These are phyloP conservation scores for Agriopis marginaria DNA, from an alignment of 2,888 invertebrate genomes.

Conservation along the genomic window DNA sequence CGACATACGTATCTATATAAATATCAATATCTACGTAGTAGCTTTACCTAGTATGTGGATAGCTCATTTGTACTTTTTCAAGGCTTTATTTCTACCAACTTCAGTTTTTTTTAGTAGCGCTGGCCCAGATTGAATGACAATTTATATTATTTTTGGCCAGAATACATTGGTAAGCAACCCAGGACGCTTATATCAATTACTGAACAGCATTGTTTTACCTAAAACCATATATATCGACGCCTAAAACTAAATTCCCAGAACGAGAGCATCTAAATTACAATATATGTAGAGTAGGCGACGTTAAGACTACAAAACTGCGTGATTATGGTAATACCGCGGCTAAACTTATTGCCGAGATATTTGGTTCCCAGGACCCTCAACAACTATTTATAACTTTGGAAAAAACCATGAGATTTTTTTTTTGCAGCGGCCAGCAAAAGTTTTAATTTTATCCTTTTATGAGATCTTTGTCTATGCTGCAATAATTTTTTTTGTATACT, in stretches of 20 bases:
- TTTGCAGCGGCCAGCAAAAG: background rate
- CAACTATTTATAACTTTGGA: background rate
- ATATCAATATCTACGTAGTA: no score
- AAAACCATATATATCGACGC: no score
- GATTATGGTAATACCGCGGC: constrained; percentile 8
- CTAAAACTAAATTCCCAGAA: background rate
- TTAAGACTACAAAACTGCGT: constrained; percentile 1
- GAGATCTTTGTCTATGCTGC: no score
- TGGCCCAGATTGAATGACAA: no score
- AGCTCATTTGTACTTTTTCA: no score
- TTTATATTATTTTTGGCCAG: no score
- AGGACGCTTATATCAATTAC: background rate
- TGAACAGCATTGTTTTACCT: background rate
- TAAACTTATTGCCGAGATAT: constrained; percentile 6
- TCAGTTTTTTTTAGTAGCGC: no score
- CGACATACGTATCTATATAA: no score
- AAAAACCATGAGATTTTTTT: constrained; percentile 1
- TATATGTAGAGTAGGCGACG: constrained; percentile 1
- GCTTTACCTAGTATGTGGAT: no score
- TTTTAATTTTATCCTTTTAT: no score
- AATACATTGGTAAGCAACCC: background rate
- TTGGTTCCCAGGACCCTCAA: constrained; percentile 7
- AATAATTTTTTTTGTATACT: no score
- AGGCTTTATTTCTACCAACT: no score
- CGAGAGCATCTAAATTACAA: constrained; percentile 2